Evolutionary conservation across 1,140 invertebrate genomes (phyloP).

Genomic region (Ylistrum balloti): DNA sequence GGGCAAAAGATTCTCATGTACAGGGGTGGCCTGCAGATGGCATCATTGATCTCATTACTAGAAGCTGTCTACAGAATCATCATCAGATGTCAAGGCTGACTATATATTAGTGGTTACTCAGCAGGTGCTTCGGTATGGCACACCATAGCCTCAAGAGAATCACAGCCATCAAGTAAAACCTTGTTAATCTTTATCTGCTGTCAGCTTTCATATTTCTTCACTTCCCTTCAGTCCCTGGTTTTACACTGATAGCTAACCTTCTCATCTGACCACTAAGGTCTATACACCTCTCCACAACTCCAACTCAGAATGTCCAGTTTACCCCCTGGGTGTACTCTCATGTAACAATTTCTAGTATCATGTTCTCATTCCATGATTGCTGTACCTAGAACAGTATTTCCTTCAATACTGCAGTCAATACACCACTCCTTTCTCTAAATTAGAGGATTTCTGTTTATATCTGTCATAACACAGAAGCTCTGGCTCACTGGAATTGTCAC

Average conservation of each 20-base stretch:
- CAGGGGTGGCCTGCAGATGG: not conserved
- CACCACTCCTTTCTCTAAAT: not conserved
- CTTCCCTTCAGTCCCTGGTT: not conserved
- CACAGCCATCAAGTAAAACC: not conserved
- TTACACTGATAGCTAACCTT: not conserved
- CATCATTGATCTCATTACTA: slow-evolving; percentile 30
- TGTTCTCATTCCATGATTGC: not conserved
- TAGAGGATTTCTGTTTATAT: no score
- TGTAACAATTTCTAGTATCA: not conserved
- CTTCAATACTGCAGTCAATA: not conserved
- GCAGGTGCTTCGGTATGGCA: not conserved
- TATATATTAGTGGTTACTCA: slow-evolving; percentile 1
- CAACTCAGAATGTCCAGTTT: not conserved
- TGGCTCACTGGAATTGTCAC: no score
- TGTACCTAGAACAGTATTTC: not conserved
- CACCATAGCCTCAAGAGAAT: not conserved
- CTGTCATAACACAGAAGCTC: no score
- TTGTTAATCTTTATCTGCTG: not conserved
- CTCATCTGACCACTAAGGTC: not conserved
- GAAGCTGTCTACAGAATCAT: not conserved
- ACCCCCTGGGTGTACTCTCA: no score
- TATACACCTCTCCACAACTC: not conserved
- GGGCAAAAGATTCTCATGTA: not conserved
- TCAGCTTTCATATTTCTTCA: not conserved
- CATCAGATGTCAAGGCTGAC: not conserved